Percentiles rank a stretch among this genome's conserved stretches.
These are phyloP conservation scores for Acanthosepion lycidas DNA, from an alignment of 2,888 invertebrate genomes.

Conservation along the genomic window DNA sequence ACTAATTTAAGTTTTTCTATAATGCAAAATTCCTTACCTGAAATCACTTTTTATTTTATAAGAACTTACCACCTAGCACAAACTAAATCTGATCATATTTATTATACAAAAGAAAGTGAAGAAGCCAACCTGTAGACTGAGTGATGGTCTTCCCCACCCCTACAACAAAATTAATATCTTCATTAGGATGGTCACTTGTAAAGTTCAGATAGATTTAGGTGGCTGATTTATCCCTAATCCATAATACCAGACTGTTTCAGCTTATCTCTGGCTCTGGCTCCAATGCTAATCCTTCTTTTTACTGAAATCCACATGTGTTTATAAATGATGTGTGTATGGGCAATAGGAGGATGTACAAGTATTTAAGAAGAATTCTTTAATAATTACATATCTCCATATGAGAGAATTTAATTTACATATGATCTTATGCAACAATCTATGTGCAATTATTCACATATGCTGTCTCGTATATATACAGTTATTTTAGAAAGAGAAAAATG, in stretches of 20 bases:
- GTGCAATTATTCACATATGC: neutral
- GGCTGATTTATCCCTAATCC: constrained; percentile 21
- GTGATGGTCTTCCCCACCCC: neutral
- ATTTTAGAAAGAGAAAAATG: neutral
- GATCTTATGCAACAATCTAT: neutral
- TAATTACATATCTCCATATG: constrained; percentile 15
- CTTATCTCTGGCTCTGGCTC: neutral
- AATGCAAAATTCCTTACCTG: neutral
- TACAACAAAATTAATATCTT: neutral
- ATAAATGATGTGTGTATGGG: neutral
- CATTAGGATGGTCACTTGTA: neutral
- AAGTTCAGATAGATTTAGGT: neutral
- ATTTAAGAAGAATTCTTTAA: neutral
- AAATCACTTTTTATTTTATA: neutral
- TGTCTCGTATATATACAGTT: too few species aligned
- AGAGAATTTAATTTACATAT: neutral
- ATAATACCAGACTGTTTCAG: neutral
- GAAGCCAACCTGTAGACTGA: too few species aligned
- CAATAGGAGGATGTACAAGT: neutral
- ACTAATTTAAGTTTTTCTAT: neutral
- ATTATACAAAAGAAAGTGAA: neutral
- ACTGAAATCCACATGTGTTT: neutral
- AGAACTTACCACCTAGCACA: neutral
- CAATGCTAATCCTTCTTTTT: constrained; percentile 4
- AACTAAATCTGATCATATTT: neutral